phyloP scores from a whole-genome alignment of 2,113 vertebrate genomes.

The Halichoerus grypus region DNA sequence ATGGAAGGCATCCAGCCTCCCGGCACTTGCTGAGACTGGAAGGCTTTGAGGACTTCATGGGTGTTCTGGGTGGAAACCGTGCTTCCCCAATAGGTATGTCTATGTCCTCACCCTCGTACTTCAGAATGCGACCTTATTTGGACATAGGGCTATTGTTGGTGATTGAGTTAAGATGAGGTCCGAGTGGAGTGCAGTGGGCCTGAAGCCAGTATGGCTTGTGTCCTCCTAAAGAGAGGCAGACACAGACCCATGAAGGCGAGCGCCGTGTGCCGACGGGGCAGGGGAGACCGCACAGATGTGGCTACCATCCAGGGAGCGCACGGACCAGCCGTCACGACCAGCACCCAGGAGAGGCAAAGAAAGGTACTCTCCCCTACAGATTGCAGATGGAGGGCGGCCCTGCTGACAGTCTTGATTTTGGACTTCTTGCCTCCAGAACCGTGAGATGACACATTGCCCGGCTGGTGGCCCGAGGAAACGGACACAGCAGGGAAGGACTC shows the following conservation, averaged over 20 bases:
- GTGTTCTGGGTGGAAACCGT: background rate
- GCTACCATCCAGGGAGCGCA: rapidly evolving
- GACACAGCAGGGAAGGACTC: rapidly evolving
- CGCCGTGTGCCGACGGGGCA: rapidly evolving
- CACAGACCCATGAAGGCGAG: background rate
- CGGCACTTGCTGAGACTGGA: background rate
- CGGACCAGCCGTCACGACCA: background rate
- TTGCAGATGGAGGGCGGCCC: rapidly evolving
- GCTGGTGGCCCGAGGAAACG: background rate
- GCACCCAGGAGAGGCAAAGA: background rate
- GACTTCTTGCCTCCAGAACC: background rate
- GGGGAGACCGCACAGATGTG: background rate
- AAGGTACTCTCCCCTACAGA: rapidly evolving
- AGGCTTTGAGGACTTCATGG: background rate
- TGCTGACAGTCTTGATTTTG: background rate
- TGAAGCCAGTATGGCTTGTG: background rate
- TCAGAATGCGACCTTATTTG: background rate
- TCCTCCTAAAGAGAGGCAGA: background rate
- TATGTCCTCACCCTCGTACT: background rate
- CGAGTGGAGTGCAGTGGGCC: too few relatives aligned
- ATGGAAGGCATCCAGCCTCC: background rate
- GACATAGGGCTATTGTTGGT: background rate
- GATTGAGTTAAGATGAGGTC: background rate
- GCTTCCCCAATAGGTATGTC: background rate
- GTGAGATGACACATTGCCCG: background rate